These are phyloP conservation scores for Cyaniris semiargus DNA, from an alignment of 2,888 invertebrate genomes.

Conservation along the genomic window DNA sequence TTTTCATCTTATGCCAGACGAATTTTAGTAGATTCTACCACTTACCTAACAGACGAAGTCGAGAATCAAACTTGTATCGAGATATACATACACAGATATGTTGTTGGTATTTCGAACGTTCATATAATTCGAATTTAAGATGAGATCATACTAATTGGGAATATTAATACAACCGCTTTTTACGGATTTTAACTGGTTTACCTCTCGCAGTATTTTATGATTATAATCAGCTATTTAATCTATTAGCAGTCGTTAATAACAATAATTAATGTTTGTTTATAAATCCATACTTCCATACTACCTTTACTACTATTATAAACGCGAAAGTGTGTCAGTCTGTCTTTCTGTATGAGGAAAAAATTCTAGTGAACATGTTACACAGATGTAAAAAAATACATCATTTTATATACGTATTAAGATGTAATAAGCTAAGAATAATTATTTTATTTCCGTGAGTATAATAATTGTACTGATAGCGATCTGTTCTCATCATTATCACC, in stretches of 20 bases:
- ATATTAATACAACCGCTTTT: background rate
- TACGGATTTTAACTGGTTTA: slow-evolving; percentile 3
- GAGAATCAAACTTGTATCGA: background rate
- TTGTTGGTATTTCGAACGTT: slow-evolving; percentile 9
- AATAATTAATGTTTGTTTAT: background rate
- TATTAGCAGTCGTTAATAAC: background rate
- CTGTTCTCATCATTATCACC: slow-evolving; percentile 25
- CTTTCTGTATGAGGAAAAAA: too few species aligned
- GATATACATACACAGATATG: background rate
- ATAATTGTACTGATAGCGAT: background rate
- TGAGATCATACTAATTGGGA: slow-evolving; percentile 21
- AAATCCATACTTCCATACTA: too few species aligned
- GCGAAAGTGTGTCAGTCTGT: too few species aligned
- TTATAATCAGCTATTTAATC: background rate
- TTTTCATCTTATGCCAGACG: too few species aligned
- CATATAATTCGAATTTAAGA: background rate
- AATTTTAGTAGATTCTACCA: too few species aligned
- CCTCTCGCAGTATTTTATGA: background rate
- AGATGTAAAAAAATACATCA: background rate
- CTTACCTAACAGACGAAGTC: background rate
- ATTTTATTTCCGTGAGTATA: slow-evolving; percentile 20
- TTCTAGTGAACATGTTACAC: too few species aligned
- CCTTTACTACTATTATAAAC: too few species aligned
- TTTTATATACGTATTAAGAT: slow-evolving; percentile 11
- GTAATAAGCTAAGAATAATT: slow-evolving; percentile 14